Evolutionary conservation across 2,797 vertebrate genomes (phyloP).

Genomic region (Notoglanidium macrostoma): DNA sequence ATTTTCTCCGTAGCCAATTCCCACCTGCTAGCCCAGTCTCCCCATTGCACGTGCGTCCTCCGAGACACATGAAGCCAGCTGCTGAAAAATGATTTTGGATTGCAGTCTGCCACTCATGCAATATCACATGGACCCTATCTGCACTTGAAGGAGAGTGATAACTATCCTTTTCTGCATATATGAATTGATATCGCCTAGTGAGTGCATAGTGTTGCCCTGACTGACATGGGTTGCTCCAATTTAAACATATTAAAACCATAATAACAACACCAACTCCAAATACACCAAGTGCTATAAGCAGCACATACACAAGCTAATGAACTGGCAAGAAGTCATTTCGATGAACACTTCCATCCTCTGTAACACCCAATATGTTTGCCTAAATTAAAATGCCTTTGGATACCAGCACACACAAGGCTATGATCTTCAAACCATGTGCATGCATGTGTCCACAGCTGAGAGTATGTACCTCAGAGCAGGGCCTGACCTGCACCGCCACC

Average conservation of each 20-base stretch:
- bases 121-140: neutral
- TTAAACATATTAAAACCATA: neutral
- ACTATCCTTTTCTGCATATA: neutral
- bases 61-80: conserved; percentile 14
- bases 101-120: neutral
- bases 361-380: conserved; percentile 32
- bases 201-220: neutral
- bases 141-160: neutral
- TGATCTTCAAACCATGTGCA: conserved; percentile 51
- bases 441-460: conserved; percentile 64
- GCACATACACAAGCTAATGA: neutral
- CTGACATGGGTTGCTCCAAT: neutral
- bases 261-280: neutral
- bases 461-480: conserved; percentile 60
- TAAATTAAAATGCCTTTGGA: conserved; percentile 41
- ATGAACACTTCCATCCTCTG: neutral
- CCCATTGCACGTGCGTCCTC: neutral
- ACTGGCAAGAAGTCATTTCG: conserved; percentile 24
- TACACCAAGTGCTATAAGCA: neutral
- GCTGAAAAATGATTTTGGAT: conserved; percentile 12
- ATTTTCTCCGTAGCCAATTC: conserved; percentile 22
- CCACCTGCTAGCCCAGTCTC: conserved; percentile 17
- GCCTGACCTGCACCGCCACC: conserved; percentile 67
- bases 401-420: conserved; percentile 56
- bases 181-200: neutral